Conservation (phyloP, 2,797 vertebrate species). For the Hirundo rustica region DNA sequence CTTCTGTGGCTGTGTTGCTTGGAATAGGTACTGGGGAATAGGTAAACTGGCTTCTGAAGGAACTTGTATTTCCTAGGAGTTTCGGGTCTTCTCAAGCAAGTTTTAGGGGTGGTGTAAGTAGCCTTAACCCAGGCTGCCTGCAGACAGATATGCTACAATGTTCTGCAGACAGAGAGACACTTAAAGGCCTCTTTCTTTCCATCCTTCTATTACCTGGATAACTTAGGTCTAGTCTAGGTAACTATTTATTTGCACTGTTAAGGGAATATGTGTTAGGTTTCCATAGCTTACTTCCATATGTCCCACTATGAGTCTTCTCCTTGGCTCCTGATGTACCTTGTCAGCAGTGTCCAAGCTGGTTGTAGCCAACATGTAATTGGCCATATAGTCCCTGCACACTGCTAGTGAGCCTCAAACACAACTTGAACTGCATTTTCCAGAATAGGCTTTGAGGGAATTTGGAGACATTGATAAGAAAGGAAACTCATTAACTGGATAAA, state of each 20-base stretch:
- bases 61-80: accelerated
- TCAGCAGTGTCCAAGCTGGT: background rate
- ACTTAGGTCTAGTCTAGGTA: background rate
- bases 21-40: background rate
- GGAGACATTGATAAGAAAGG: background rate
- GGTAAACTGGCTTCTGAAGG: background rate
- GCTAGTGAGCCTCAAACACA: background rate
- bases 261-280: background rate
- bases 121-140: background rate
- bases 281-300: background rate
- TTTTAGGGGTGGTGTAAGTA: background rate
- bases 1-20: too few relatives aligned
- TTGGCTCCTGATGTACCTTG: background rate
- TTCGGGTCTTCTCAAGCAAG: background rate
- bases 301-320: background rate
- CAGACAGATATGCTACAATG: background rate
- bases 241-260: background rate
- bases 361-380: background rate
- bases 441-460: background rate
- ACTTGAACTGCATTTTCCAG: background rate
- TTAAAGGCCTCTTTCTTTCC: background rate
- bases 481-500: background rate
- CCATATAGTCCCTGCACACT: background rate
- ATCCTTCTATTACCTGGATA: background rate
- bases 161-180: background rate